Evolutionary conservation across 2,113 vertebrate species (phyloP), one percentile per base, ranked within the genome.

Genomic region (Equus przewalskii): DNA sequence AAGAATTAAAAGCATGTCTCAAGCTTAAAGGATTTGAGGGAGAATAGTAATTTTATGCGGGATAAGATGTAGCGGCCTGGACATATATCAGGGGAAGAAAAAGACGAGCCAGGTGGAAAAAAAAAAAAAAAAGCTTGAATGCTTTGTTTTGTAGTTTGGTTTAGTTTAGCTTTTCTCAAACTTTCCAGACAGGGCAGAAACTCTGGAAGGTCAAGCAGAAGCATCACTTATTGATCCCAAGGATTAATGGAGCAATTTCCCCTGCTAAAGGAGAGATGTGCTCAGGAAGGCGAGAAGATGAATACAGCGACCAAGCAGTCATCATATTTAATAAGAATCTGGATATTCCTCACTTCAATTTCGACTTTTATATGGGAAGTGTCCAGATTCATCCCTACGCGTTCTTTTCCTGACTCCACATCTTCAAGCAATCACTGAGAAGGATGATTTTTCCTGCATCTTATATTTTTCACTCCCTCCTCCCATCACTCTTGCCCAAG

Each of bases 341-440:
- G 44, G 8, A 8, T n/a, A 24, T 78, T 67, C 24, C 46, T 64
- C 10, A 22, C 9, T 54, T 67, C 24, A 2, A 4, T 58, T 41
- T 79, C 24, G 62, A 5, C 4, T 56, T 44, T n/a, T 54, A 14
- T 2, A 12, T 3, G 24, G 46, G 13, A 70, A 62, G 7, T 0
- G 2, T 41, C 49, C 0, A 0, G 28, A 41, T 46, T 51, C 26
- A 41, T 7, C 22, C 30, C 5, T 24, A 0, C 5, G 11, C 4
- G 41, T 46, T 19, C 9, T n/a, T 44, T 75, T 16, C n/a, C 24
- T 83, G 28, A 24, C 26, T 30, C 24, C 41, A 56, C 22, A 51
- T 58, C 62, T 16, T 33, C n/a, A 79, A 78, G 26, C 10, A 72
- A 33, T 30, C 54, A 54, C 64, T 56, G 54, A 44, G 44, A 41